Evolutionary conservation across 2,113 vertebrate genomes (phyloP).

Genomic region (Phoenicopterus ruber): DNA sequence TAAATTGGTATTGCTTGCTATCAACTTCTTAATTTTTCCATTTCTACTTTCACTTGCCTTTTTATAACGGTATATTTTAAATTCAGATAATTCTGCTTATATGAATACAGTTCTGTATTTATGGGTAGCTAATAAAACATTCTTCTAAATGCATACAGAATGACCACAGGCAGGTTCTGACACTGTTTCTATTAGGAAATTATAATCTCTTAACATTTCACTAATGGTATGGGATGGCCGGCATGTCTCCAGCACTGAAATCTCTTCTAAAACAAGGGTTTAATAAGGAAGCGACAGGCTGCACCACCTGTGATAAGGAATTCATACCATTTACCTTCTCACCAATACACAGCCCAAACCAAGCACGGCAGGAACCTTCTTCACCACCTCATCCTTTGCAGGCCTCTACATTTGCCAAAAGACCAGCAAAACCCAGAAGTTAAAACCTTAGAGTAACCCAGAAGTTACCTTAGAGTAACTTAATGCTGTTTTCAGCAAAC

Average conservation of each 20-base stretch:
- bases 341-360: not conserved
- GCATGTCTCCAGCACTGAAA: not conserved
- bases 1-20: not conserved
- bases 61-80: not conserved
- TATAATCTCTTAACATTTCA: not conserved
- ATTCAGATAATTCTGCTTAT: not conserved
- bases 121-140: not conserved
- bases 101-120: not conserved
- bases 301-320: not conserved
- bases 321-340: not conserved
- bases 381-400: not conserved
- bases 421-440: not conserved
- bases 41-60: not conserved
- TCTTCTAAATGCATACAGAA: not conserved
- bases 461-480: not conserved
- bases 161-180: not conserved
- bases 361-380: not conserved
- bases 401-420: not conserved
- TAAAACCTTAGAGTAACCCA: not conserved
- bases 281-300: not conserved
- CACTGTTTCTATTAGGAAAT: not conserved
- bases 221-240: not conserved
- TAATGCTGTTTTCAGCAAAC: not conserved
- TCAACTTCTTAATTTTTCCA: not conserved
- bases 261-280: not conserved